phyloP scores from a whole-genome alignment of 2,797 vertebrate species.

The Sarcophilus harrisii region DNA sequence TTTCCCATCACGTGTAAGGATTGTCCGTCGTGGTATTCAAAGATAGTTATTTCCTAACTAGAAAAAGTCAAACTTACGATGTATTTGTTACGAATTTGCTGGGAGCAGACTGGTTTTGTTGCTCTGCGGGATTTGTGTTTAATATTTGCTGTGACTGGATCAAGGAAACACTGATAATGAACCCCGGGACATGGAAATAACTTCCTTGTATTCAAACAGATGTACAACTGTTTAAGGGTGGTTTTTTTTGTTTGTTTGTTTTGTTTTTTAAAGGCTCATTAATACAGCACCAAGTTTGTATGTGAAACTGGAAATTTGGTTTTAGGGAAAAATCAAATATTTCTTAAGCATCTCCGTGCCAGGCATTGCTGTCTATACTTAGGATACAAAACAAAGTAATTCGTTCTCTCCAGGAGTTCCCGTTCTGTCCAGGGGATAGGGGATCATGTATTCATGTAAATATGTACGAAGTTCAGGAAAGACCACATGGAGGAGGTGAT shows the following conservation, averaged over 20 bases:
- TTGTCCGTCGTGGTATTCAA: constrained; percentile 54
- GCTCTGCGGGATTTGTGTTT: constrained; percentile 11
- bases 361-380: not conserved
- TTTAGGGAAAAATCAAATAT: not conserved
- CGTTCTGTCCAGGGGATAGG: not conserved
- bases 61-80: not conserved
- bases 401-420: not conserved
- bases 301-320: not conserved
- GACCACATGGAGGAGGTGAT: not conserved
- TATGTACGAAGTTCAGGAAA: not conserved
- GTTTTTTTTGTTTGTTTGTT: no score
- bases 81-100: constrained; percentile 39
- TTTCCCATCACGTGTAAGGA: constrained; percentile 21
- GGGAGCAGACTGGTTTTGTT: constrained; percentile 13
- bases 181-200: not conserved
- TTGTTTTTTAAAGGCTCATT: not conserved
- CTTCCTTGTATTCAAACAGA: not conserved
- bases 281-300: not conserved
- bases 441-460: not conserved
- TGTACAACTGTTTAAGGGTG: not conserved
- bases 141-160: constrained; percentile 56
- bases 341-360: not conserved
- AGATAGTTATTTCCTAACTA: constrained; percentile 25
- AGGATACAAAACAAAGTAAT: not conserved
- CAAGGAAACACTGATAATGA: constrained; percentile 47